These are phyloP conservation scores for Phorcus lineatus DNA, from an alignment of 2,888 invertebrate species.

Conservation along the genomic window DNA sequence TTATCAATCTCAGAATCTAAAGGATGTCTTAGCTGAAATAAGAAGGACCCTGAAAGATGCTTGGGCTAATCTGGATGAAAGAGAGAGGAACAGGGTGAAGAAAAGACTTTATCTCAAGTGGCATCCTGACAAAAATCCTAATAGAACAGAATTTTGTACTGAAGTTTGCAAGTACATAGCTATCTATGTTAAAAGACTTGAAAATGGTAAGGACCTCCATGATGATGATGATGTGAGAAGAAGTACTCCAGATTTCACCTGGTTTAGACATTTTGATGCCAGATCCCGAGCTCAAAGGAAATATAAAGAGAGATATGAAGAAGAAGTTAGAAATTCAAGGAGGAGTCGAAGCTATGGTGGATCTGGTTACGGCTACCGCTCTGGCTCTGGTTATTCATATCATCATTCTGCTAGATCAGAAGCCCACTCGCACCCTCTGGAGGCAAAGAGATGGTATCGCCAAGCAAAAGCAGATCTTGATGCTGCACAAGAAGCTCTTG, in stretches of 20 bases:
- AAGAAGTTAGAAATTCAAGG: not conserved
- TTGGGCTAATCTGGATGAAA: conserved; percentile 33
- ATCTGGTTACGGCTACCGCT: no score
- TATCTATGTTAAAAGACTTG: conserved; percentile 38
- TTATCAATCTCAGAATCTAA: not conserved
- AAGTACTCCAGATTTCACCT: not conserved
- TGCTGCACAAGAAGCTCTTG: conserved; percentile 42
- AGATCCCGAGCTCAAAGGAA: not conserved
- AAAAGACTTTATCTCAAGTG: conserved; percentile 49
- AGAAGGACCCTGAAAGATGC: conserved; percentile 40
- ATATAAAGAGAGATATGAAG: not conserved
- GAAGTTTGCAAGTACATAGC: conserved; percentile 49
- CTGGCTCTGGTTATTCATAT: not conserved
- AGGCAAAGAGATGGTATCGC: conserved; percentile 52
- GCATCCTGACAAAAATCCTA: conserved; percentile 58
- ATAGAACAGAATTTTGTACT: conserved; percentile 40
- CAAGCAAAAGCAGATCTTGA: conserved; percentile 53
- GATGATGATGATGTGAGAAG: conserved; percentile 33
- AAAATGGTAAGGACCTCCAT: conserved; percentile 33
- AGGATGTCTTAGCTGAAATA: conserved; percentile 39
- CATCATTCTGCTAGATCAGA: not conserved
- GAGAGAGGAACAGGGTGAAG: conserved; percentile 38
- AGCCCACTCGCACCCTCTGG: conserved; percentile 39
- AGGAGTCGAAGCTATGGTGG: not conserved
- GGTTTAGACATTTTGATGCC: not conserved